Evolutionary conservation across 2,888 invertebrate genomes (phyloP).

Genomic region (Pachymerium ferrugineum): DNA sequence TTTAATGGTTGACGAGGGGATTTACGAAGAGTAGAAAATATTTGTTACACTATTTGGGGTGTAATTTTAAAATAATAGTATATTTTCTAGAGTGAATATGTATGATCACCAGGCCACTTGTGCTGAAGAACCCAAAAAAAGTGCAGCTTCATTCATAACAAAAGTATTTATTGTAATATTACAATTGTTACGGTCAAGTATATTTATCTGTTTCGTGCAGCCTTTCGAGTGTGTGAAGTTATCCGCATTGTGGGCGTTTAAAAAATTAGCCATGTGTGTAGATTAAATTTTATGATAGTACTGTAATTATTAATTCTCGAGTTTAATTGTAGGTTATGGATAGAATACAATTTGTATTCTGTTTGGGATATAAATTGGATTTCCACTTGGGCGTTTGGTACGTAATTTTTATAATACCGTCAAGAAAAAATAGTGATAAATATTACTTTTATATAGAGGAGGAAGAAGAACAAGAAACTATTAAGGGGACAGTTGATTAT

Average conservation of each 20-base stretch:
- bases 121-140: background rate
- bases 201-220: background rate
- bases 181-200: background rate
- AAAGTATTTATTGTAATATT: background rate
- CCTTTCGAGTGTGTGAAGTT: background rate
- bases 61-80: background rate
- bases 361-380: background rate
- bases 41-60: background rate
- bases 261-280: background rate
- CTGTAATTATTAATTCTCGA: background rate
- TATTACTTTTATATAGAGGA: too few species aligned
- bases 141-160: background rate
- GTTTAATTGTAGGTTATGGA: background rate
- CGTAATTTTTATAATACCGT: background rate
- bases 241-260: background rate
- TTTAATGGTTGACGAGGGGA: conserved; percentile 76
- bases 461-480: too few species aligned
- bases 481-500: too few species aligned
- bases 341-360: background rate
- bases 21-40: conserved; percentile 59
- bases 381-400: background rate
- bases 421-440: background rate
- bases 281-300: background rate
- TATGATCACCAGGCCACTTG: background rate
- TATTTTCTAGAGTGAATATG: background rate